Percentiles rank a stretch among this genome's conserved stretches.
These are phyloP conservation scores for Exocentrus adspersus DNA, from an alignment of 2,888 invertebrate species.

Conservation along the genomic window DNA sequence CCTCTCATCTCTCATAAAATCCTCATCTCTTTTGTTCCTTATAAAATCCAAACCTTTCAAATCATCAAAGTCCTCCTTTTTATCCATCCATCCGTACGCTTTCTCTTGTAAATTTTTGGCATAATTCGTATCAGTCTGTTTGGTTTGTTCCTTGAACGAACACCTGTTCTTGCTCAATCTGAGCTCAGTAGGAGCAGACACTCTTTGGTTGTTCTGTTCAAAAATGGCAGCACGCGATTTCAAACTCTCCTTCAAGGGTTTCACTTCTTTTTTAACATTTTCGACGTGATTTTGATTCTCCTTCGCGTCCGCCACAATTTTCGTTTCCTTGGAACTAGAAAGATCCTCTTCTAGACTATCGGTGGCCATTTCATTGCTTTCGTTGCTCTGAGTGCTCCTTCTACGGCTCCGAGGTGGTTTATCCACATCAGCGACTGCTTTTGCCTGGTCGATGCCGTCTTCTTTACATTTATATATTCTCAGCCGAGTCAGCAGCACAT, in stretches of 20 bases:
- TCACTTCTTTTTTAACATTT: slow-evolving; percentile 31
- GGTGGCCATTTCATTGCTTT: slow-evolving; percentile 35
- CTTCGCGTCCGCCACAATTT: neutral
- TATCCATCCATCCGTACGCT: slow-evolving; percentile 29
- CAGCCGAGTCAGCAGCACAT: slow-evolving; percentile 63
- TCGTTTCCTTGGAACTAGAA: neutral
- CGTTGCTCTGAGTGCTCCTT: slow-evolving; percentile 44
- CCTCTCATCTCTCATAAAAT: slow-evolving; percentile 49
- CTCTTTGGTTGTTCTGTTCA: slow-evolving; percentile 50
- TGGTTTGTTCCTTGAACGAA: slow-evolving; percentile 31
- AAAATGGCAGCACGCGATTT: slow-evolving; percentile 56
- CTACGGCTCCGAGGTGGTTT: slow-evolving; percentile 39
- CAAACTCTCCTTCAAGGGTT: slow-evolving; percentile 46
- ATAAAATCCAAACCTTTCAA: slow-evolving; percentile 50
- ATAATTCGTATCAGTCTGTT: slow-evolving; percentile 37
- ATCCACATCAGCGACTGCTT: slow-evolving; percentile 23
- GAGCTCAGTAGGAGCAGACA: slow-evolving; percentile 34
- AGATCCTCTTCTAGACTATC: slow-evolving; percentile 40
- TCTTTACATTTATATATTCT: slow-evolving; percentile 61
- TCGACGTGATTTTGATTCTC: slow-evolving; percentile 10
- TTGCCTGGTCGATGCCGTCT: slow-evolving; percentile 34
- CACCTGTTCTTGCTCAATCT: slow-evolving; percentile 35
- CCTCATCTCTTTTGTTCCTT: slow-evolving; percentile 46
- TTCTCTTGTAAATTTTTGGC: slow-evolving; percentile 37
- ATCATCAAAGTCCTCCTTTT: slow-evolving; percentile 40